Evolutionary conservation across 2,113 vertebrate genomes (phyloP).

Genomic region (Gasterosteus nipponicus): DNA sequence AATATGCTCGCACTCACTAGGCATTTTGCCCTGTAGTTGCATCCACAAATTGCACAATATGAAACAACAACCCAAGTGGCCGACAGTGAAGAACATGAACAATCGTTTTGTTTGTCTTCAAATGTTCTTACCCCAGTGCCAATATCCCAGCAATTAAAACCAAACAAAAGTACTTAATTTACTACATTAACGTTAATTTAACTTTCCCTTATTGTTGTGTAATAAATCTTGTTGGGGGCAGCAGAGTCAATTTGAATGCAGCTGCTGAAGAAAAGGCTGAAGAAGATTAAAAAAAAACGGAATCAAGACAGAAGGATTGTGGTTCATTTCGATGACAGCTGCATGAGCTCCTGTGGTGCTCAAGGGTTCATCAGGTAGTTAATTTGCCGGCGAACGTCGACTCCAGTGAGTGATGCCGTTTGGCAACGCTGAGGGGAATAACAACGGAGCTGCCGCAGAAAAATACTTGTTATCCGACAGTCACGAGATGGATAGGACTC

Average conservation of each 20-base stretch:
- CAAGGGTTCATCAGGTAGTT: constrained; percentile 65
- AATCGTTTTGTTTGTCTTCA: constrained; percentile 52
- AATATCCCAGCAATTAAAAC: constrained; percentile 55
- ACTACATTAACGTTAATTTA: constrained; percentile 45
- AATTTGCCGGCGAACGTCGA: constrained; percentile 46
- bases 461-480: constrained; percentile 43
- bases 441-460: constrained; percentile 26
- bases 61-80: constrained; percentile 57
- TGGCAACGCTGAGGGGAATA: constrained; percentile 43
- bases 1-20: constrained; percentile 61
- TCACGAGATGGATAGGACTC: constrained; percentile 29
- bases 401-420: constrained; percentile 54
- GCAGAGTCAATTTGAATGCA: constrained; percentile 11
- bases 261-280: not conserved
- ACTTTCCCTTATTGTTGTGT: constrained; percentile 52
- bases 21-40: constrained; percentile 62
- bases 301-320: not conserved
- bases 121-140: constrained; percentile 29
- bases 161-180: constrained; percentile 60
- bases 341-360: constrained; percentile 40
- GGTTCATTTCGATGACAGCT: constrained; percentile 38
- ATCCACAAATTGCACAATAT: constrained; percentile 56
- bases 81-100: constrained; percentile 40
- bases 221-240: constrained; percentile 40
- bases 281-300: not conserved